A percentile compares a stretch with the other conserved stretches of the same genome.
Evolutionary conservation across 1,140 invertebrate genomes (phyloP).

Genomic region (Dreissena rostriformis): DNA sequence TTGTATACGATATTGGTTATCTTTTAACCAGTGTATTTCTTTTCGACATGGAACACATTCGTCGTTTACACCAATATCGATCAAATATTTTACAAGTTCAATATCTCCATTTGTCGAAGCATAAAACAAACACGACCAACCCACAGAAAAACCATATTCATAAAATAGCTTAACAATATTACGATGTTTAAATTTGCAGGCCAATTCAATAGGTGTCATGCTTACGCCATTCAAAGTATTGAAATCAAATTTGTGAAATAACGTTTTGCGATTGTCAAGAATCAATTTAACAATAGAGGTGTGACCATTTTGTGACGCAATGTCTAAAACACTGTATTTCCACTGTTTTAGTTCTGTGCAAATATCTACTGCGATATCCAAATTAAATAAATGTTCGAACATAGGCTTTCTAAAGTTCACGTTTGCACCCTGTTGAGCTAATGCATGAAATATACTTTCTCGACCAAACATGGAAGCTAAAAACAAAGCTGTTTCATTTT

Average conservation of each 20-base stretch:
- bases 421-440: not conserved
- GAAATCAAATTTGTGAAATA: constrained; percentile 1
- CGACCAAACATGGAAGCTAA: not conserved
- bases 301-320: constrained; percentile 8
- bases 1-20: not conserved
- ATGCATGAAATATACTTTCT: not conserved
- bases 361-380: not conserved
- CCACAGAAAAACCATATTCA: not conserved
- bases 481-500: constrained; percentile 6
- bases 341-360: constrained; percentile 10
- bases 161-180: not conserved
- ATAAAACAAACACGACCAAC: constrained; percentile 23
- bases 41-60: not conserved
- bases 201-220: constrained; percentile 12
- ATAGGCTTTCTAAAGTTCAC: constrained; percentile 1
- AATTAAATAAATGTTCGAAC: not conserved
- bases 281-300: not conserved
- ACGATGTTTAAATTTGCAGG: not conserved
- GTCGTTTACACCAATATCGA: not conserved
- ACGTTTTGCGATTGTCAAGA: not conserved
- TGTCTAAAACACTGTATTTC: constrained; percentile 12
- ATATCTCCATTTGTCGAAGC: not conserved
- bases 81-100: not conserved
- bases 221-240: not conserved
- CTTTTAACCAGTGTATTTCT: not conserved